Percentiles rank a stretch among this genome's conserved stretches.
Evolutionary conservation across 2,888 invertebrate species (phyloP).

Genomic region (Mimas tiliae): DNA sequence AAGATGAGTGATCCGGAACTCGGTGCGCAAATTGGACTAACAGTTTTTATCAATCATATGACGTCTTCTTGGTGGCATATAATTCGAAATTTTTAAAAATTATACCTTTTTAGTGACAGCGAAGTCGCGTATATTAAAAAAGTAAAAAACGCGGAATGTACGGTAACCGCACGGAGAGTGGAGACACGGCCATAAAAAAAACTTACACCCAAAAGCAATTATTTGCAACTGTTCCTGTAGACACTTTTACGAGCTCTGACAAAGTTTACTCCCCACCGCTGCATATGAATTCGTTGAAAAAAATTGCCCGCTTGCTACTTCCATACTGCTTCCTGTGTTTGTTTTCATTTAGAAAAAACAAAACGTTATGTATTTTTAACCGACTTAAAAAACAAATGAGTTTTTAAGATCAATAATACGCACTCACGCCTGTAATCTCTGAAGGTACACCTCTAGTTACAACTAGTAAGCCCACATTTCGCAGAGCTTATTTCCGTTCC

Average conservation of each 20-base stretch:
- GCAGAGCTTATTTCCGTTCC: too few species aligned
- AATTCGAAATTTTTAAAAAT: not conserved
- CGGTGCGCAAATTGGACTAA: too few species aligned
- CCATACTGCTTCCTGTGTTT: conserved; percentile 29
- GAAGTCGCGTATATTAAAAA: not conserved
- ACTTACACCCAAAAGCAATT: conserved; percentile 42
- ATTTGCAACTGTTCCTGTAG: conserved; percentile 39
- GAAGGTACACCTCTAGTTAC: too few species aligned
- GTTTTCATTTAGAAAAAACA: not conserved
- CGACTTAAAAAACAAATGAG: too few species aligned
- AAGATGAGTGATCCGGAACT: too few species aligned
- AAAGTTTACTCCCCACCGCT: conserved; percentile 56
- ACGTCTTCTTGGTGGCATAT: not conserved
- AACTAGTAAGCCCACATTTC: too few species aligned
- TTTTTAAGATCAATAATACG: too few species aligned
- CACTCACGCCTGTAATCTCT: too few species aligned
- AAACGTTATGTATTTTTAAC: not conserved
- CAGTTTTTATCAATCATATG: not conserved
- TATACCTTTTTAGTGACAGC: not conserved
- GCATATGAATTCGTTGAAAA: conserved; percentile 59
- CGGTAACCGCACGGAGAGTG: conserved; percentile 4
- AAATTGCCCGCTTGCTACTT: conserved; percentile 45
- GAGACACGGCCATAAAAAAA: conserved; percentile 17
- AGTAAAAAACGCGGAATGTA: conserved; percentile 8
- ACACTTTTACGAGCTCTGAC: conserved; percentile 37